Conservation (phyloP, 2,113 vertebrate species). For the Lipotes vexillifer region DNA sequence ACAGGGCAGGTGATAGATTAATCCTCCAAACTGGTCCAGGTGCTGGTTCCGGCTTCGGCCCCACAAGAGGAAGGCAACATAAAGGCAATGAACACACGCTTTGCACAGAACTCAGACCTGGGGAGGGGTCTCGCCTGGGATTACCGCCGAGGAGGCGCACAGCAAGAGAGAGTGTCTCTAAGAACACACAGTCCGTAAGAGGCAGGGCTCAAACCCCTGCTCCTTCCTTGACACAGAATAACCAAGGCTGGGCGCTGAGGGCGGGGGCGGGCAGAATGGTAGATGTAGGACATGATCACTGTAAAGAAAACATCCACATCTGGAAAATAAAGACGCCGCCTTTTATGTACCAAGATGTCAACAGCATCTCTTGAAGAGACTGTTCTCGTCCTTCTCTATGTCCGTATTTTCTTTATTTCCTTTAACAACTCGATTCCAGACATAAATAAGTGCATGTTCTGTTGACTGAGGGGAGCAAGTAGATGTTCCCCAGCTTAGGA, state of each 20-base stretch:
- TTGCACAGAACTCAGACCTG: neutral
- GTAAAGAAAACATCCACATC: fast-evolving
- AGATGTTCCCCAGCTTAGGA: neutral
- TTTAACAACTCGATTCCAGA: neutral
- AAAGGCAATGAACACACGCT: fast-evolving
- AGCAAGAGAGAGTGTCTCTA: too few relatives aligned
- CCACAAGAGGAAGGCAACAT: neutral
- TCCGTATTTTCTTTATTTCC: neutral
- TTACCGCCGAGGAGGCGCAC: fast-evolving
- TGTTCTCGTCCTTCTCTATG: neutral
- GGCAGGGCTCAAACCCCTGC: too few relatives aligned
- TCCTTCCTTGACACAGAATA: neutral
- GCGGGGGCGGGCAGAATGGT: fast-evolving
- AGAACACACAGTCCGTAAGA: fast-evolving
- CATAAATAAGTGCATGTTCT: neutral
- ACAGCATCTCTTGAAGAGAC: neutral
- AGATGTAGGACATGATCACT: fast-evolving
- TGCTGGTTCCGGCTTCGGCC: neutral
- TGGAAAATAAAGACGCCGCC: neutral
- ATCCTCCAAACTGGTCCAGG: too few relatives aligned
- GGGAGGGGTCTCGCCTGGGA: fast-evolving
- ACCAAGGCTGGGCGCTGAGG: neutral
- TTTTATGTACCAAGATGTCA: neutral
- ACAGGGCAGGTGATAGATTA: fast-evolving
- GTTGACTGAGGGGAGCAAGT: neutral